phyloP scores from a whole-genome alignment of 2,888 invertebrate species.

The Cordilura impudica region DNA sequence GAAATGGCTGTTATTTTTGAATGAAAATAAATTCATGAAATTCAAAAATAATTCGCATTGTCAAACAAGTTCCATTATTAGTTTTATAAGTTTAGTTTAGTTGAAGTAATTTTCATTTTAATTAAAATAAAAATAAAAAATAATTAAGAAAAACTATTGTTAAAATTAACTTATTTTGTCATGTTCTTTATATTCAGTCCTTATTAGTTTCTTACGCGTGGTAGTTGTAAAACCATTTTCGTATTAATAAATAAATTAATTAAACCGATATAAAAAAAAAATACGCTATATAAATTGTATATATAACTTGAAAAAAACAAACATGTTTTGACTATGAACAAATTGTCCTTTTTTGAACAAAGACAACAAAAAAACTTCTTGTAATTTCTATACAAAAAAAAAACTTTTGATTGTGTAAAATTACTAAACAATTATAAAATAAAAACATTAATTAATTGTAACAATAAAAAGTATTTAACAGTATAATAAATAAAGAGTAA shows the following conservation, averaged over 20 bases:
- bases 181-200: background rate
- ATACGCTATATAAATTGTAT: conserved; percentile 43
- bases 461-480: conserved; percentile 64
- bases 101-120: conserved; percentile 49
- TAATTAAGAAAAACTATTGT: background rate
- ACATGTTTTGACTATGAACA: conserved; percentile 34
- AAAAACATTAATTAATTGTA: conserved; percentile 61
- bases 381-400: conserved; percentile 58
- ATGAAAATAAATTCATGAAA: background rate
- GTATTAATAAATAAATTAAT: background rate
- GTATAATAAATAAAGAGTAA: conserved; percentile 63
- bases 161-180: background rate
- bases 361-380: conserved; percentile 27
- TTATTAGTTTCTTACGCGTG: background rate
- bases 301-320: conserved; percentile 19
- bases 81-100: conserved; percentile 62
- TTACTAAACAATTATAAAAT: conserved; percentile 44
- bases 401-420: conserved; percentile 55
- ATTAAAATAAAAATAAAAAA: background rate
- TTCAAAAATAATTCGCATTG: background rate
- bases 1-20: conserved; percentile 22
- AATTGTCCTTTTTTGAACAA: conserved; percentile 37
- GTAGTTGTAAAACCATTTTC: background rate
- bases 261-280: conserved; percentile 1
- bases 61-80: conserved; percentile 61